Evolutionary conservation across 2,113 vertebrate species (phyloP), one percentile per base, ranked within the genome.

Genomic region (Siniperca knerii): DNA sequence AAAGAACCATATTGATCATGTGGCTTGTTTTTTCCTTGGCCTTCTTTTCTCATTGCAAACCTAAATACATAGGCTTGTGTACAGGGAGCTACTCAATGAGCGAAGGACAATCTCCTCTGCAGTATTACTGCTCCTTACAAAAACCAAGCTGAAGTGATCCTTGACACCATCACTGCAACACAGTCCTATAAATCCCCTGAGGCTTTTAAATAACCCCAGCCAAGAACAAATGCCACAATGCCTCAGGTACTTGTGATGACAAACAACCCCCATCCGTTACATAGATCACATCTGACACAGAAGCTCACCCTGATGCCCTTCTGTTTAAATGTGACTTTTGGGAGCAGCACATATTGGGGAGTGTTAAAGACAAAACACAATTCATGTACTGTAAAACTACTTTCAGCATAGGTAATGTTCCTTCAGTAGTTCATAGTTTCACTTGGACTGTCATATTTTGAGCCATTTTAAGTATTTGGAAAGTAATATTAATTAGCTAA

Each of bases 201-300:
- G 83, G 90, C 84, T 87, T 29, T 75, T 84, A 79, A 89, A 88
- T 91, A 84, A 92, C 88, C 90, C 75, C 67, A 13, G 81, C 87
- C 57, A 65, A 84, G 89, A 92, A 88, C 83, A 91, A 93, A 93
- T 93, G 86, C 84, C 93, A 90, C 71, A 40, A 33, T 90, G 90
- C 81, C 87, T 71, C 67, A 75, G 89, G 91, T 87, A 74, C 76
- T 81, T 57, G 21, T 42, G 71, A 83, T 92, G 90, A 93, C 89
- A 82, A 90, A 87, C 88, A 88, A 66, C 84, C 78, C 84, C 71
- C 82, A 81, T 89, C 85, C 81, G 75, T 73, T 60, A 67, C 52
- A 82, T 80, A 92, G 76, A 90, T 92, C 85, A 73, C 75, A 72
- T 87, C 64, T 84, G 90, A 94, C 92, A 83, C 55, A 2, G 68